These are phyloP conservation scores for Eurois occulta DNA, from an alignment of 2,888 invertebrate genomes.

Conservation along the genomic window DNA sequence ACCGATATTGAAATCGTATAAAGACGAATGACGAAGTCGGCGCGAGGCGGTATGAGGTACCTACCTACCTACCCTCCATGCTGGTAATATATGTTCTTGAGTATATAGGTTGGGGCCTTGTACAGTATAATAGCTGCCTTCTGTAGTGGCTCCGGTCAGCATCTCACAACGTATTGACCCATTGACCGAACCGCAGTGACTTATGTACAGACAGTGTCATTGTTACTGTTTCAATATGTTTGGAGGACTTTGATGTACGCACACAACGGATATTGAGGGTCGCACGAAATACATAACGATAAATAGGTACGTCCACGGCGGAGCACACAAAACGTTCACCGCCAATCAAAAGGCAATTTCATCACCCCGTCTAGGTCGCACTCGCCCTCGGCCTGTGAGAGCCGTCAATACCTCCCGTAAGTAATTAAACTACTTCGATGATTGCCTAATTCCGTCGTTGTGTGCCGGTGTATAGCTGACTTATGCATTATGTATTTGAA, in stretches of 20 bases:
- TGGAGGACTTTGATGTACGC: slow-evolving; percentile 45
- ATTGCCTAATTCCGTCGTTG: slow-evolving; percentile 60
- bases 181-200: slow-evolving; percentile 48
- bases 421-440: slow-evolving; percentile 70
- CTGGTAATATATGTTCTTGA: slow-evolving; percentile 36
- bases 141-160: slow-evolving; percentile 53
- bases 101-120: slow-evolving; percentile 41
- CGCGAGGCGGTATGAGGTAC: slow-evolving; percentile 32
- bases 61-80: slow-evolving; percentile 25
- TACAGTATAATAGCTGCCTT: slow-evolving; percentile 51
- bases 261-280: slow-evolving; percentile 10
- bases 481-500: slow-evolving; percentile 65
- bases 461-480: slow-evolving; percentile 44
- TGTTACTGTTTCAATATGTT: slow-evolving; percentile 52
- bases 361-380: slow-evolving; percentile 49
- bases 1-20: slow-evolving; percentile 59
- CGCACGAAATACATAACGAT: slow-evolving; percentile 13
- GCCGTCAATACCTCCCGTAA: slow-evolving; percentile 59
- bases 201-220: slow-evolving; percentile 45
- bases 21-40: slow-evolving; percentile 45
- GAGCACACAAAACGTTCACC: slow-evolving; percentile 34
- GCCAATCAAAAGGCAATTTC: slow-evolving; percentile 65
- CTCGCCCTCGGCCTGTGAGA: slow-evolving; percentile 28
- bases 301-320: slow-evolving; percentile 25
- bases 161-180: slow-evolving; percentile 56